These are phyloP conservation scores for Caracal caracal DNA, from an alignment of 2,113 vertebrate genomes.

Conservation along the genomic window DNA sequence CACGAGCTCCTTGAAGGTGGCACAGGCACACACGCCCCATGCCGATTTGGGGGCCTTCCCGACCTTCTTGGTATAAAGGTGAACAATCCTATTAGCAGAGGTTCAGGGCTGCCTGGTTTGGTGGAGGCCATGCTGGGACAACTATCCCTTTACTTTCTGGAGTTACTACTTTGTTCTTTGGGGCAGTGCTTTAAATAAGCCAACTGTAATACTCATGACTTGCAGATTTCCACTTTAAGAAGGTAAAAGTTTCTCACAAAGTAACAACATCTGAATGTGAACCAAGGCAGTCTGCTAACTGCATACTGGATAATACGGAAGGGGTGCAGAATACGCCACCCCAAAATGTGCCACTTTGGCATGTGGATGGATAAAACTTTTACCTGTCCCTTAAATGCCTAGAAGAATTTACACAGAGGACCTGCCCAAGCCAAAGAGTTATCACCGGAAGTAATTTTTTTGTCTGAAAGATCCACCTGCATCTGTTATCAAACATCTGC, in stretches of 20 bases:
- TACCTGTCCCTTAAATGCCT: not conserved
- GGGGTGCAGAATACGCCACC: not conserved
- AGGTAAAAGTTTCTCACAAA: not conserved
- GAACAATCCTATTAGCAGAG: not conserved
- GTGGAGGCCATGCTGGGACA: not conserved
- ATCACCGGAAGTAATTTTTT: not conserved
- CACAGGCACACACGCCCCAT: accelerated
- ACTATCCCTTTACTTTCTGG: not conserved
- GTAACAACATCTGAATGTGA: not conserved
- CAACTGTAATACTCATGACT: not conserved
- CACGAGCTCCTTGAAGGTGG: accelerated
- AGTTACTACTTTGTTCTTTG: not conserved
- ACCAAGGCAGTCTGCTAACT: not conserved
- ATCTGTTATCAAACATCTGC: not conserved
- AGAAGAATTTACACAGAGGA: not conserved
- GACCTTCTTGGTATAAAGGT: no score
- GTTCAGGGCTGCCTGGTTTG: not conserved
- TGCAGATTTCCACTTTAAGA: not conserved
- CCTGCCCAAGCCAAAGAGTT: not conserved
- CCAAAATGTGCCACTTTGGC: not conserved
- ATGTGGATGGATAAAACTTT: not conserved
- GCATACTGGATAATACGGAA: not conserved
- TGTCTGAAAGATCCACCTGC: not conserved
- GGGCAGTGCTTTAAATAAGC: not conserved
- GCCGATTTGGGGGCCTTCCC: not conserved